Evolutionary conservation across 2,113 vertebrate genomes (phyloP), one percentile per base, ranked within the genome.

Genomic region (Lates calcarifer): DNA sequence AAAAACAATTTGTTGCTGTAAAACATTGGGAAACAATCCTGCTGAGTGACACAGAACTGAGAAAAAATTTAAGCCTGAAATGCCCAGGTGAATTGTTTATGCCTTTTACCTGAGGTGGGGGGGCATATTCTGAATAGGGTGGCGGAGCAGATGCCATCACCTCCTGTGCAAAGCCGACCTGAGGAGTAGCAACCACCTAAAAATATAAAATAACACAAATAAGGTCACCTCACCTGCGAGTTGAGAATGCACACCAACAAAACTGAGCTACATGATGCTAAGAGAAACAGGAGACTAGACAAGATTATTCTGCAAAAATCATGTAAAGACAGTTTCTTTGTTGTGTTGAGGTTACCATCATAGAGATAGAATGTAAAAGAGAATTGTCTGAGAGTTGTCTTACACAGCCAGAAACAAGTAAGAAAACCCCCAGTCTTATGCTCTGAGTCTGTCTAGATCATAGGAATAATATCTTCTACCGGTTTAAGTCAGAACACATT

Each of bases 81-180:
- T 28, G 6, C 9, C 6, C 3, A n/a, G 18, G 12, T 7, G 11
- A 20, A 33, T 20, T 33, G 22, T 20, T 64, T 22, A 31, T n/a
- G 39, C 0, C 6, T 64, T 64, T 83, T 90, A 96, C 95, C 94
- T 93, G 94, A 43, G 90, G 87, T 68, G 90, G 86, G 0, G 93
- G 85, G 39, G 90, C 90, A 43, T 93, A 93, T 89, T 96, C 95
- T 3, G 93, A 89, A 79, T 95, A 94, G 2, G 94, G 92, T 0
- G 94, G 94, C 65, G 94, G 94, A 86, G 95, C 94, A 8, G 94
- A 94, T 5, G 94, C 92, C 35, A 91, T 79, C 6, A 88, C 89
- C 57, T 94, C 93, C 77, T 92, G 91, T 9, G 83, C 83, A 82
- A 93, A 94, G 55, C 89, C 87, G 3, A 93, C 31, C 71, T 95